Conservation (phyloP, 2,113 vertebrate species). For the Rhinoderma darwinii region DNA sequence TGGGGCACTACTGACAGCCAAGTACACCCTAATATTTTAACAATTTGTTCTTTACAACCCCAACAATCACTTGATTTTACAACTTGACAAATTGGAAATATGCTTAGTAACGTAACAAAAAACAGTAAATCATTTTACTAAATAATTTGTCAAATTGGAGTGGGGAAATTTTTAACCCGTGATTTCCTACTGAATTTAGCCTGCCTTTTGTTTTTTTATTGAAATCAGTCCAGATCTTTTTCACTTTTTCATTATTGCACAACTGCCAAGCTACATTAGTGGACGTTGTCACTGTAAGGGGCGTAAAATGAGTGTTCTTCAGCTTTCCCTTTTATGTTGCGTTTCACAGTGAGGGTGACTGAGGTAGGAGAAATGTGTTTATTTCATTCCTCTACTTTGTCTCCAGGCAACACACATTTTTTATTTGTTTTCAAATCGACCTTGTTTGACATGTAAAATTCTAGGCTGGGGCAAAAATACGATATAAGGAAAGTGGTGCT, state of each 20-base stretch:
- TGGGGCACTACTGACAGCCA: no score
- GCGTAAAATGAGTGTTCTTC: slow-evolving; percentile 15
- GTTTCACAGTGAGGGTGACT: slow-evolving; percentile 43
- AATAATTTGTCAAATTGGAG: neutral
- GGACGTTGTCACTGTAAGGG: neutral
- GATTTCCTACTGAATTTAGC: neutral
- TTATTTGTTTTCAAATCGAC: slow-evolving; percentile 55
- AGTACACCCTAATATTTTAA: no score
- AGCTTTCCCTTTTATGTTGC: slow-evolving; percentile 32
- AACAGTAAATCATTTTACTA: neutral
- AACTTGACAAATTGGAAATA: no score
- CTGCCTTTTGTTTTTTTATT: neutral
- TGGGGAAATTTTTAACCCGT: neutral
- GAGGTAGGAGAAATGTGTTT: slow-evolving; percentile 54
- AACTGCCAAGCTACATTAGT: neutral
- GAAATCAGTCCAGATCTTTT: neutral
- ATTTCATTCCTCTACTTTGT: slow-evolving; percentile 51
- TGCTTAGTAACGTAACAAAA: no score
- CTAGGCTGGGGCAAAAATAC: slow-evolving; percentile 18
- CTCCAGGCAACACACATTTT: slow-evolving; percentile 57
- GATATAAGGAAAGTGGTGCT: slow-evolving; percentile 16
- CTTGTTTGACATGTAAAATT: slow-evolving; percentile 55
- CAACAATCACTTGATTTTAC: no score
- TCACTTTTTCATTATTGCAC: slow-evolving; percentile 7
- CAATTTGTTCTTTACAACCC: no score